phyloP scores from a whole-genome alignment of 2,888 invertebrate genomes.

The Cynaeus angustus region DNA sequence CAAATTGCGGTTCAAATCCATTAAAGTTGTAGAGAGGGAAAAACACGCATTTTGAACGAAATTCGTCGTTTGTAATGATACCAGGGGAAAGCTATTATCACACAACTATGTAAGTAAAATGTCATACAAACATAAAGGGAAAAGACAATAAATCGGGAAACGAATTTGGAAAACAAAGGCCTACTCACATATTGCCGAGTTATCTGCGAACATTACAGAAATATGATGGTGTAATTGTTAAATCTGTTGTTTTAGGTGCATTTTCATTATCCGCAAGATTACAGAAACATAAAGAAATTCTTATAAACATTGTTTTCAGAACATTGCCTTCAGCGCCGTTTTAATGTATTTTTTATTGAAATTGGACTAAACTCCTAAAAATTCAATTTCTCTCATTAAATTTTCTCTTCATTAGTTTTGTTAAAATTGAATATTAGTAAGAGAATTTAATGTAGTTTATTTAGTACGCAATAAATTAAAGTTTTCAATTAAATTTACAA shows the following conservation, averaged over 20 bases:
- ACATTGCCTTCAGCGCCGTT: no score
- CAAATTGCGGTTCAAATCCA: constrained; percentile 42
- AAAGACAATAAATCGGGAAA: constrained; percentile 62
- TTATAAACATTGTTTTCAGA: no score
- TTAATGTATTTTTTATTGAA: no score
- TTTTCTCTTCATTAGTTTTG: no score
- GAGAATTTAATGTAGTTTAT: no score
- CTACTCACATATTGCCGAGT: constrained; percentile 71
- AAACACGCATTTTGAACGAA: constrained; percentile 41
- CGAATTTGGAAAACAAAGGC: constrained; percentile 65
- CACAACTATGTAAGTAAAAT: constrained; percentile 41
- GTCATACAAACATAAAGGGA: constrained; percentile 50
- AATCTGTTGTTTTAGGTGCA: constrained; percentile 41
- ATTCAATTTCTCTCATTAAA: no score
- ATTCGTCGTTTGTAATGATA: constrained; percentile 30
- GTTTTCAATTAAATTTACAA: no score
- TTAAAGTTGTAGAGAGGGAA: constrained; percentile 22
- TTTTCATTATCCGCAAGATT: constrained; percentile 41
- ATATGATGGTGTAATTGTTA: constrained; percentile 60
- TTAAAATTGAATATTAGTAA: no score
- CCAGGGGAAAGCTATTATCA: constrained; percentile 43
- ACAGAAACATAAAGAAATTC: not conserved
- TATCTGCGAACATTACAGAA: constrained; percentile 70
- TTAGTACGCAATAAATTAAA: no score
- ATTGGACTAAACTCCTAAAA: no score